These are phyloP conservation scores for Dallia pectoralis DNA, from an alignment of 2,797 vertebrate species.

Conservation along the genomic window DNA sequence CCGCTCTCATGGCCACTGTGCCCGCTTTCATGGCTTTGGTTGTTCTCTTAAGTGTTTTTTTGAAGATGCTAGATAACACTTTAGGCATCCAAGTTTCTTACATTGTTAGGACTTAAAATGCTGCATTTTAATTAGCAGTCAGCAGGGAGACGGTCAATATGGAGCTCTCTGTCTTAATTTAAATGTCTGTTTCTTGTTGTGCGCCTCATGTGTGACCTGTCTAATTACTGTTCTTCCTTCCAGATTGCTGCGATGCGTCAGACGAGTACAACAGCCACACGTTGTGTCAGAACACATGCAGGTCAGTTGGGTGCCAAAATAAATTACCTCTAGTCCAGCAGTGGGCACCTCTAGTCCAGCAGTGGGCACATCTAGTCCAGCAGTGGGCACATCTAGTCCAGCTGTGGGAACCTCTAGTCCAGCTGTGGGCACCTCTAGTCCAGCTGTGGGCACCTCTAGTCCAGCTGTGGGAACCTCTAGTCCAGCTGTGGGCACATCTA, in stretches of 20 bases:
- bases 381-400: background rate
- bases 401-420: background rate
- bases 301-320: conserved; percentile 70
- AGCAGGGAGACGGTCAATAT: background rate
- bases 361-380: background rate
- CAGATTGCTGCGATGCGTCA: conserved; percentile 77
- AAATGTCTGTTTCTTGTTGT: background rate
- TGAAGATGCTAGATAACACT: conserved; percentile 2
- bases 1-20: conserved; percentile 48
- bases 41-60: conserved; percentile 43
- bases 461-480: too few relatives aligned
- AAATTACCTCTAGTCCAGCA: background rate
- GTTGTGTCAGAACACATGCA: conserved; percentile 72
- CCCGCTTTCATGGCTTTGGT: conserved; percentile 31
- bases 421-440: background rate
- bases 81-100: conserved; percentile 17
- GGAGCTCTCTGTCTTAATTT: background rate
- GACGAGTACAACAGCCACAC: conserved; percentile 72
- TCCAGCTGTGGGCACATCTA: too few relatives aligned
- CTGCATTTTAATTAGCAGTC: background rate
- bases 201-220: conserved; percentile 30
- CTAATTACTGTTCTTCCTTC: conserved; percentile 27
- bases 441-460: too few relatives aligned
- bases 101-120: conserved; percentile 10
- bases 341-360: background rate